phyloP scores from a whole-genome alignment of 2,113 vertebrate genomes.

The Epinephelus cyanopodus region DNA sequence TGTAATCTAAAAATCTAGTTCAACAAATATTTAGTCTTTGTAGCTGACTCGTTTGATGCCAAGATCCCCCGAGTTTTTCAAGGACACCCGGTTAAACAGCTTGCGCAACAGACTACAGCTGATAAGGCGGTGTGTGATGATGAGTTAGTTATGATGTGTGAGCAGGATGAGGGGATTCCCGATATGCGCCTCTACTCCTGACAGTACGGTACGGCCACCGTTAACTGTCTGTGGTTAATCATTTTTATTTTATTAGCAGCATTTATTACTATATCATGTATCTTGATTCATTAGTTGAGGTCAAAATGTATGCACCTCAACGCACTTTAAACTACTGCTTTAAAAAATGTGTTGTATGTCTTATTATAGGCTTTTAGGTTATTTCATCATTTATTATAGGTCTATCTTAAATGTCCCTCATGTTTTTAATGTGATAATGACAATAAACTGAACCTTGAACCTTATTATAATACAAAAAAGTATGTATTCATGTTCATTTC shows the following conservation, averaged over 20 bases:
- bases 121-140: neutral
- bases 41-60: neutral
- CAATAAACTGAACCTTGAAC: too few relatives aligned
- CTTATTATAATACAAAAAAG: too few relatives aligned
- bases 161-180: conserved; percentile 1
- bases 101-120: neutral
- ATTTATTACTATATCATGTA: neutral
- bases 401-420: too few relatives aligned
- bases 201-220: neutral
- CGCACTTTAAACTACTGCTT: too few relatives aligned
- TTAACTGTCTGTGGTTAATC: neutral
- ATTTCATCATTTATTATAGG: too few relatives aligned
- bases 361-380: too few relatives aligned
- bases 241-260: neutral
- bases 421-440: too few relatives aligned
- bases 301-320: too few relatives aligned
- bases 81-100: neutral
- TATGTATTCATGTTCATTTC: neutral
- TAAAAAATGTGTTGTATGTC: too few relatives aligned
- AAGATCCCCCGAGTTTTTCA: neutral
- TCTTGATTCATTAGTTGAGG: neutral
- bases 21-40: neutral
- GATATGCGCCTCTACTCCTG: neutral
- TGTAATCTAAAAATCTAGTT: neutral
- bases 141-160: neutral